Percentiles rank a stretch among this genome's conserved stretches.
phyloP scores from a whole-genome alignment of 2,888 invertebrate genomes.

The Chrysolina oricalcia region DNA sequence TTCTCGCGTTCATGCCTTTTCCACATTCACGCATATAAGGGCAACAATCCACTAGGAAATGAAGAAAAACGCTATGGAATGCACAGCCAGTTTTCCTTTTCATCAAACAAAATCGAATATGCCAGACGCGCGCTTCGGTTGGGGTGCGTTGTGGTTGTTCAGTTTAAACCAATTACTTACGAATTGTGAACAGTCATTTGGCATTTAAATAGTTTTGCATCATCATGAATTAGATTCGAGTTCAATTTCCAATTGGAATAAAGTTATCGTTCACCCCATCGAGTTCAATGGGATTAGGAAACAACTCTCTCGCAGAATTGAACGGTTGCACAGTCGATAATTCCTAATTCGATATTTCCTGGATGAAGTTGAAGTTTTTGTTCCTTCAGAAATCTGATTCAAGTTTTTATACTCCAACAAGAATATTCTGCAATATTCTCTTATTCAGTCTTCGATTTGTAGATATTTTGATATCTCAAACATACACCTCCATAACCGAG shows the following conservation, averaged over 20 bases:
- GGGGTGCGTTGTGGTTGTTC: constrained; percentile 57
- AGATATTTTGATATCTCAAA: no score
- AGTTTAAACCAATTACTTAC: constrained; percentile 64
- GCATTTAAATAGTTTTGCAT: constrained; percentile 60
- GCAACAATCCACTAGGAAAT: not conserved
- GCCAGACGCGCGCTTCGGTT: constrained; percentile 59
- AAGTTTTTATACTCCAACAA: no score
- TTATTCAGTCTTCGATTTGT: no score
- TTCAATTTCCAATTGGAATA: constrained; percentile 47
- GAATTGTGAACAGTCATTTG: constrained; percentile 62
- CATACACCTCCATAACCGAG: no score
- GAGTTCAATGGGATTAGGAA: constrained; percentile 34
- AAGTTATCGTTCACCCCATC: constrained; percentile 44
- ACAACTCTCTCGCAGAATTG: not conserved
- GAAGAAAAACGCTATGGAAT: constrained; percentile 1
- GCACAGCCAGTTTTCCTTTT: constrained; percentile 30
- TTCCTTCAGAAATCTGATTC: not conserved
- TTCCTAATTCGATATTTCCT: not conserved
- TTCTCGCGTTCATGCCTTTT: not conserved
- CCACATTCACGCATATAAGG: not conserved
- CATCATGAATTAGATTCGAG: constrained; percentile 57
- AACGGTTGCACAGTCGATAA: constrained; percentile 9
- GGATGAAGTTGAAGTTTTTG: not conserved
- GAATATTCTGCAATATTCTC: no score
- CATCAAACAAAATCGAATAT: constrained; percentile 59